Evolutionary conservation across 2,888 invertebrate genomes (phyloP), one percentile per base, ranked within the genome.

Genomic region (Hypsopygia costalis): DNA sequence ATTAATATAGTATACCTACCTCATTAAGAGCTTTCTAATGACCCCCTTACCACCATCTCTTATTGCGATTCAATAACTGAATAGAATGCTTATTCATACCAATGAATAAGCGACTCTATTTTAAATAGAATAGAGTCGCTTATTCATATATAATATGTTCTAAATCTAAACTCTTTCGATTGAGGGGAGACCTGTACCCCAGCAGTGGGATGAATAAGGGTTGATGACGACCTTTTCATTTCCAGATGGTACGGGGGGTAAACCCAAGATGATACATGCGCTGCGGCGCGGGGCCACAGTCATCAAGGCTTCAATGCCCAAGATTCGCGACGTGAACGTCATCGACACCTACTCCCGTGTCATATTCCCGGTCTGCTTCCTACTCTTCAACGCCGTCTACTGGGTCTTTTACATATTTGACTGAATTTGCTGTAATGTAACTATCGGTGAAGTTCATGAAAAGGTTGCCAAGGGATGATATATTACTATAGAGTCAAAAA

Each of bases 291-390:
- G 97, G 34, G 97, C 97, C 1, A 93, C 94, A n/a, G 96, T 94
- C 22, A 81, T 97, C 58, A 94, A 94, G 69, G 93, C 94, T n/a
- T 95, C 96, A 22, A 93, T 97, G 91, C 97, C 97, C n/a, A 95
- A 94, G 85, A 97, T 99, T 56, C 95, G 97, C 63, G 98, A 99
- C 81, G 98, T 99, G 46, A 99, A 99, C 80, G 94, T 98, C 55
- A 98, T 99, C 68, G 99, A 99, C 87, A 98, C 98, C 66, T 98
- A 98, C 80, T 98, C 98, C 25, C 91, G 99, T 58, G 94, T 99
- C 64, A 92, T 98, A 50, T 99, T 99, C 79, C 99, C 99, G 0
- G 94, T 98, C 49, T 94, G 98, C 59, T 99, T 99, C 80, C 92
- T 98, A 67, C 89, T 98, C 55, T 99, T 99, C 89, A 99, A 99